Conservation (phyloP, 2,888 invertebrate species). For the Hypomecis atomaria region DNA sequence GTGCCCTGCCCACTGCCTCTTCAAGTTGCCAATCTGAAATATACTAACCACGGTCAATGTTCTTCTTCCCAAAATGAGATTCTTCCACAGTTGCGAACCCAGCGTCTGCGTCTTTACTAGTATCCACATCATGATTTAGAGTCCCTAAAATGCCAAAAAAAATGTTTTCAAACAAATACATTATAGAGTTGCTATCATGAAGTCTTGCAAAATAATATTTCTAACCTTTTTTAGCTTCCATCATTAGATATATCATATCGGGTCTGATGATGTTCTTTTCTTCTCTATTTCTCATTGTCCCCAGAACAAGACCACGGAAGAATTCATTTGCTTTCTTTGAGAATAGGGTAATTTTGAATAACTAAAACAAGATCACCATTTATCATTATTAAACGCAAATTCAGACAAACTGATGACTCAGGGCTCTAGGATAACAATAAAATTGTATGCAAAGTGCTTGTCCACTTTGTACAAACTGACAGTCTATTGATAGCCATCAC, state of each 20-base stretch:
- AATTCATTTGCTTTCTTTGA: not conserved
- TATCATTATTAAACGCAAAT: too few species aligned
- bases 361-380: not conserved
- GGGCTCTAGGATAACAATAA: too few species aligned
- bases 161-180: not conserved
- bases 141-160: constrained; percentile 47
- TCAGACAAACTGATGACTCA: too few species aligned
- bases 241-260: constrained; percentile 83
- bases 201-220: too few species aligned
- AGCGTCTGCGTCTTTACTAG: constrained; percentile 50
- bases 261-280: constrained; percentile 66
- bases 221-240: constrained; percentile 79
- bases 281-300: constrained; percentile 68
- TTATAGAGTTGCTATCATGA: too few species aligned
- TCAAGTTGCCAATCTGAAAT: too few species aligned
- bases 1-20: too few species aligned
- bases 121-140: constrained; percentile 54
- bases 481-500: too few species aligned
- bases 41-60: constrained; percentile 49
- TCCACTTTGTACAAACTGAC: too few species aligned
- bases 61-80: constrained; percentile 59
- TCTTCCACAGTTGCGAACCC: constrained; percentile 73
- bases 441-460: too few species aligned
- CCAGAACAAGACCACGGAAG: constrained; percentile 54
- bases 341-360: constrained; percentile 1